Evolutionary conservation across 2,888 invertebrate genomes (phyloP), one percentile per base, ranked within the genome.

Genomic region (Malthinus seriepunctatus): DNA sequence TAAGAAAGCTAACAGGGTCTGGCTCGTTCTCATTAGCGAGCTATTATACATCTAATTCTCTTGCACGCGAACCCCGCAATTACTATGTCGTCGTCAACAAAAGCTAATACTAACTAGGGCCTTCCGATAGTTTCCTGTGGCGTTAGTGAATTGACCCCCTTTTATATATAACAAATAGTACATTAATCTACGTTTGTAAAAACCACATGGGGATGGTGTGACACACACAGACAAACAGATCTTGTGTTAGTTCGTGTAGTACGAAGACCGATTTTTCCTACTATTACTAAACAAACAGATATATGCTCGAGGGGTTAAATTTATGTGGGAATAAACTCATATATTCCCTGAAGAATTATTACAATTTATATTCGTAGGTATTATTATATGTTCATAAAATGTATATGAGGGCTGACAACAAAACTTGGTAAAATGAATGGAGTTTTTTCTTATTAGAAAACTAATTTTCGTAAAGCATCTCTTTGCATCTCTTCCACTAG

Each of bases 301-400:
- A 57, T 56, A 61, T 64, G 66, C 60, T 67, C 60, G 62, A 54
- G 51, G 57, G 58, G 63, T 68, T 53, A 64, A 63, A 70, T 70
- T 71, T 70, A 70, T 70, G 67, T 69, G 70, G 66, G 69, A 69
- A 68, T 58, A 52, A 49, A 45, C 12, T 32, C 62, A 64, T 55
- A 63, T 56, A 42, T 31, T 46, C 50, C 23, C 49, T 32, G 15
- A 34, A 35, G 42, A 51, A 51, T 49, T 51, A 56, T 53, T 51
- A 44, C 56, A 35, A 47, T 51, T 60, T 51, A 51, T 51, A 51
- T 46, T 37, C 32, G 47, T 51, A 51, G 14, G 14, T 47, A 32
- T 23, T 35, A 32, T 23, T 31, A 34, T 51, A 55, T 32, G 32
- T 48, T 56, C 47, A 51, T 58, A 58, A 58, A 53, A 23, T 23